phyloP scores from a whole-genome alignment of 2,113 vertebrate species.

The Coreoperca whiteheadi region DNA sequence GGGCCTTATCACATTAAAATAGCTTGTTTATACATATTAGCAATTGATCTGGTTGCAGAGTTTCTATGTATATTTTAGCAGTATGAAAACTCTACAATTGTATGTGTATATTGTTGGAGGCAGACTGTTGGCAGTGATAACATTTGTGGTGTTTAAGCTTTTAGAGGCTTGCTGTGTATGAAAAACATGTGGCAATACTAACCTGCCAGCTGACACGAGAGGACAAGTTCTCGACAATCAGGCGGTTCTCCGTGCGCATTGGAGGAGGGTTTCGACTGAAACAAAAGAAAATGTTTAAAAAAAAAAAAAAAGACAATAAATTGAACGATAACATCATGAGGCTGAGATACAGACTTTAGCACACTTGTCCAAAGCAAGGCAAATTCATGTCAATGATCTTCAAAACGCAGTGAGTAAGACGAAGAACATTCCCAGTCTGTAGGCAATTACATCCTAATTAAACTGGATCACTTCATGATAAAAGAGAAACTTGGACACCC shows the following conservation, averaged over 20 bases:
- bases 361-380: background rate
- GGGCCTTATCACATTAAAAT: conserved; percentile 21
- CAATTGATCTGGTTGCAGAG: conserved; percentile 15
- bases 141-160: conserved; percentile 37
- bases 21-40: conserved; percentile 31
- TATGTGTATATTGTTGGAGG: conserved; percentile 62
- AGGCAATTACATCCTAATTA: background rate
- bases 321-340: background rate
- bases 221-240: conserved; percentile 96
- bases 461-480: background rate
- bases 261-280: conserved; percentile 91
- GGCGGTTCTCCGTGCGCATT: conserved; percentile 95
- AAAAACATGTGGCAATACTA: conserved; percentile 73
- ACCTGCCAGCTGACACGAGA: conserved; percentile 99
- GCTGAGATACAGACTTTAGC: background rate
- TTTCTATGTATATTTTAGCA: conserved; percentile 40
- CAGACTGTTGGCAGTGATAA: conserved; percentile 39
- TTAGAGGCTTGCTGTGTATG: conserved; percentile 28
- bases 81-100: conserved; percentile 28
- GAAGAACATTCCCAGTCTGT: conserved; percentile 1
- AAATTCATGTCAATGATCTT: conserved; percentile 7
- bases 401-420: background rate
- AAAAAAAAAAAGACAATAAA: background rate
- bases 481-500: background rate
- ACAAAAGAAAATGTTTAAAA: background rate